These are phyloP conservation scores for Moxostoma hubbsi DNA, from an alignment of 2,797 vertebrate species.

Conservation along the genomic window DNA sequence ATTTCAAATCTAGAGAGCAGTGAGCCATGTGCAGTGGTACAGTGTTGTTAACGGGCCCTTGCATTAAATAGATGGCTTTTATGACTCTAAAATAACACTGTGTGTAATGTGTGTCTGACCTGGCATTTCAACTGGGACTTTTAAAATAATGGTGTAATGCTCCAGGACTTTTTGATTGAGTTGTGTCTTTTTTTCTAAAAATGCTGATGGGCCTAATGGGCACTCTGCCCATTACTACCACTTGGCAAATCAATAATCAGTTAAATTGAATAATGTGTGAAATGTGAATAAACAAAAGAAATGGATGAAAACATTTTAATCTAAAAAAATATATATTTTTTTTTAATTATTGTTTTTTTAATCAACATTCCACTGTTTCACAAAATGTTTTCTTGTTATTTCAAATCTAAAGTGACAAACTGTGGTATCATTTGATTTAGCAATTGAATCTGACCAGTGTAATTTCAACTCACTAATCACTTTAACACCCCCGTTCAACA, in stretches of 20 bases:
- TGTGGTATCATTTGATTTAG: conserved; percentile 6
- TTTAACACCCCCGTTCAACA: background rate
- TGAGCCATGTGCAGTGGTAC: conserved; percentile 20
- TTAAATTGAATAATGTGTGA: background rate
- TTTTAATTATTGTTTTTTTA: background rate
- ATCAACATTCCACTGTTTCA: background rate
- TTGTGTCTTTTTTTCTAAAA: background rate
- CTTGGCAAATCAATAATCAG: background rate
- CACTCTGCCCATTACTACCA: background rate
- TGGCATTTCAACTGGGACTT: background rate
- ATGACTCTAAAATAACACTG: background rate
- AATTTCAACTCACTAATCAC: conserved; percentile 1
- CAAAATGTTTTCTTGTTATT: background rate
- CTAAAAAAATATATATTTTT: too few relatives aligned
- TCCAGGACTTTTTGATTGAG: background rate
- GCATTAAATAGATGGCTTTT: conserved; percentile 17
- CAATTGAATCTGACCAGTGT: background rate
- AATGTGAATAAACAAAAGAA: too few relatives aligned
- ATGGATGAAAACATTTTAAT: background rate
- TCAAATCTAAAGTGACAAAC: background rate
- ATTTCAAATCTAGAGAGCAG: conserved; percentile 45
- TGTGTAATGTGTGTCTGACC: background rate
- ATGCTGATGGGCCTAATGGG: background rate
- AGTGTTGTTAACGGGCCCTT: background rate
- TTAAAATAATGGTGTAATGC: background rate